Conservation (phyloP, 1,140 invertebrate species). For the Lasioglossum baleicum region DNA sequence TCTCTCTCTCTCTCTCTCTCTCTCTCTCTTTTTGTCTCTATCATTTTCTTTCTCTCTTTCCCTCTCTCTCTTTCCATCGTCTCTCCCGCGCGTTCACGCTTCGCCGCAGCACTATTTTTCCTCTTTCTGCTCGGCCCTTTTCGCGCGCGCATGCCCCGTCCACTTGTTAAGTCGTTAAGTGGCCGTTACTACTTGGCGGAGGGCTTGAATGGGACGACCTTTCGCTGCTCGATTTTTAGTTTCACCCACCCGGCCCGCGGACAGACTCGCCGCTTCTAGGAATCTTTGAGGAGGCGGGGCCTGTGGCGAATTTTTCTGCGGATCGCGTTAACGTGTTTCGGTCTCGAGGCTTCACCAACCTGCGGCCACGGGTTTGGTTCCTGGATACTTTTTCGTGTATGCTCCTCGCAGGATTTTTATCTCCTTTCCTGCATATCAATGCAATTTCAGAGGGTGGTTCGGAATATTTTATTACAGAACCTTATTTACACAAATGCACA, state of each 20-base stretch:
- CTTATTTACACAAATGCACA: too few species aligned
- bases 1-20: not conserved
- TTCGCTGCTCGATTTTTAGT: not conserved
- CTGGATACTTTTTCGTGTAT: too few species aligned
- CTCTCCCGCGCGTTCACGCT: not conserved
- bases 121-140: constrained; percentile 6
- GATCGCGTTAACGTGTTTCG: not conserved
- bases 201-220: not conserved
- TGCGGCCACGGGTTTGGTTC: too few species aligned
- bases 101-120: not conserved
- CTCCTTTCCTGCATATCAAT: too few species aligned
- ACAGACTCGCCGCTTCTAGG: not conserved
- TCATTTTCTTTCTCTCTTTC: not conserved
- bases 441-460: too few species aligned
- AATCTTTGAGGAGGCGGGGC: not conserved
- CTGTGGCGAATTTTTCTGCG: not conserved
- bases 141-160: not conserved
- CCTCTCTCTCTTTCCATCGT: not conserved
- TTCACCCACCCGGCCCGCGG: not conserved
- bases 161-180: constrained; percentile 54
- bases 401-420: too few species aligned
- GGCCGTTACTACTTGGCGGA: constrained; percentile 12
- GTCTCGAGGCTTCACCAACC: too few species aligned
- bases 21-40: not conserved
- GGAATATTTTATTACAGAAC: too few species aligned